These are phyloP conservation scores for Nasonia oneida DNA, from an alignment of 2,888 invertebrate genomes.

Conservation along the genomic window DNA sequence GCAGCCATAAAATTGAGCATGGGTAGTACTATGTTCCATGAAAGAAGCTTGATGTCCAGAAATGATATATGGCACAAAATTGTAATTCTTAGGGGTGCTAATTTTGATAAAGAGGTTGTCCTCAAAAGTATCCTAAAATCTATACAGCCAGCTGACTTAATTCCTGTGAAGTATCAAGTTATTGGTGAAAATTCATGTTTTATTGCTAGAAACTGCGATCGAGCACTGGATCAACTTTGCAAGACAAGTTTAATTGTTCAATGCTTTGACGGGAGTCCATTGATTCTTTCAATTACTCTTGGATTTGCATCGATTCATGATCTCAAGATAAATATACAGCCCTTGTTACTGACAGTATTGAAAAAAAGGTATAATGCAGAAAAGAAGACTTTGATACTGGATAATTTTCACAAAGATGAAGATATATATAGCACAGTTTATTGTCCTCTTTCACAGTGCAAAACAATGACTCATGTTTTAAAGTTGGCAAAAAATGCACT, in stretches of 20 bases:
- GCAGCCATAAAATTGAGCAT: constrained; percentile 69
- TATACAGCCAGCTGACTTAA: constrained; percentile 80
- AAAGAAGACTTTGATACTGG: constrained; percentile 76
- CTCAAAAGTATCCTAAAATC: constrained; percentile 78
- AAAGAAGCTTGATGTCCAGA: constrained; percentile 73
- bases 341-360: constrained; percentile 77
- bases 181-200: constrained; percentile 77
- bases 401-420: constrained; percentile 79
- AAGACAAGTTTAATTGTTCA: constrained; percentile 78
- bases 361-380: constrained; percentile 74
- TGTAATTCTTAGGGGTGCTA: constrained; percentile 72
- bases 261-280: constrained; percentile 68
- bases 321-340: constrained; percentile 79
- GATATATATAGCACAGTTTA: constrained; percentile 75
- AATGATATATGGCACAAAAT: constrained; percentile 76
- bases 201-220: constrained; percentile 79
- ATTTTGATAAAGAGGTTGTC: constrained; percentile 75
- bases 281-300: constrained; percentile 77
- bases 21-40: constrained; percentile 69
- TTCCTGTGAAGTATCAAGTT: constrained; percentile 79
- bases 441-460: constrained; percentile 80
- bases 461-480: constrained; percentile 79
- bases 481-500: constrained; percentile 71
- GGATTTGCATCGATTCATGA: constrained; percentile 79
- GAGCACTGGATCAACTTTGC: constrained; percentile 80